Evolutionary conservation across 2,113 vertebrate species (phyloP).

Genomic region (Corythornis vintsioides): DNA sequence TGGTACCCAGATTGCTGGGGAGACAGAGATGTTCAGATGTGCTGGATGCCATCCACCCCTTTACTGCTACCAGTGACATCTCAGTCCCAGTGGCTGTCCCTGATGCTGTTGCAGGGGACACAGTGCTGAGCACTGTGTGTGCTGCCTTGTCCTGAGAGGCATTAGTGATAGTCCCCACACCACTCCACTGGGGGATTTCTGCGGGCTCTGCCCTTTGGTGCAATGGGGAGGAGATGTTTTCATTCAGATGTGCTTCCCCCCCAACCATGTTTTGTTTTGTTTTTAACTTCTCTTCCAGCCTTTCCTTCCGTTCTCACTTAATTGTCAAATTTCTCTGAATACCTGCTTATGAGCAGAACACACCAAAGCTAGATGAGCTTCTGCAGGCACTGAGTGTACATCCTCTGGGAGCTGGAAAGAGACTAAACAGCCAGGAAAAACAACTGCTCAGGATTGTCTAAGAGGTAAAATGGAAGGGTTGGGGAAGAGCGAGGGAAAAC

Average conservation of each 20-base stretch:
- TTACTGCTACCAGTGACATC: background rate
- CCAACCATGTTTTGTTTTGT: background rate
- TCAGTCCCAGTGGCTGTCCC: background rate
- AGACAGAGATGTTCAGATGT: slow-evolving; percentile 53
- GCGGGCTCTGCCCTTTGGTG: background rate
- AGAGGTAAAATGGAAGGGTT: slow-evolving; percentile 1
- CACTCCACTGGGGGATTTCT: too few species aligned
- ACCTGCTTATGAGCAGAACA: background rate
- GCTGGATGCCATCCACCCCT: slow-evolving; percentile 13
- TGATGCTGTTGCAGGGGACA: background rate
- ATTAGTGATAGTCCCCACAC: fast-evolving
- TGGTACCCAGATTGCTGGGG: slow-evolving; percentile 67
- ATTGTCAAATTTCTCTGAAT: slow-evolving; percentile 1
- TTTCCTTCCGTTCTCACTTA: slow-evolving; percentile 15
- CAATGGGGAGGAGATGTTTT: background rate
- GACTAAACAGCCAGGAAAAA: background rate
- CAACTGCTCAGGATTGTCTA: background rate
- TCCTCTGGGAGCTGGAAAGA: slow-evolving; percentile 1
- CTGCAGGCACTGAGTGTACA: background rate
- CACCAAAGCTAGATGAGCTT: slow-evolving; percentile 5
- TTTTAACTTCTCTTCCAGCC: background rate
- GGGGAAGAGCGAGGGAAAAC: background rate
- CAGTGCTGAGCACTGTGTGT: background rate
- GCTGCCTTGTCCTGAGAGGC: background rate
- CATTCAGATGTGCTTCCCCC: background rate